phyloP scores from a whole-genome alignment of 2,888 invertebrate species.

The Latrodectus hesperus region DNA sequence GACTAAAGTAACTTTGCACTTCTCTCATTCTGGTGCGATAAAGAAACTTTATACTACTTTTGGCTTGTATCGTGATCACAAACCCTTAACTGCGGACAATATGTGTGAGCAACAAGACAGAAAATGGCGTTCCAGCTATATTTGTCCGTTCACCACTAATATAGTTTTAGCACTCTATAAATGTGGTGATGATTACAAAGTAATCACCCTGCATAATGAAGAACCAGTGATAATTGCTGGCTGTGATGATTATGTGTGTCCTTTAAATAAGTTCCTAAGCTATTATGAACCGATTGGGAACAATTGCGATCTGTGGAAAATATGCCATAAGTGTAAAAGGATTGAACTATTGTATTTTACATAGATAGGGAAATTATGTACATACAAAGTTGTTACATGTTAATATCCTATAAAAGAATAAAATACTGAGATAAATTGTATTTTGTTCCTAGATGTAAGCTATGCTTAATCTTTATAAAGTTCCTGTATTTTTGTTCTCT shows the following conservation, averaged over 20 bases:
- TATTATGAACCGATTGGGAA: slow-evolving; percentile 44
- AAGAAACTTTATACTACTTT: slow-evolving; percentile 71
- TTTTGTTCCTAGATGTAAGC: too few relatives aligned
- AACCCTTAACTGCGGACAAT: slow-evolving; percentile 73
- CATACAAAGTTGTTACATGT: slow-evolving; percentile 44
- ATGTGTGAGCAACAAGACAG: slow-evolving; percentile 72
- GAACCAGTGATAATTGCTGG: slow-evolving; percentile 63
- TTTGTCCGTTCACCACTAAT: slow-evolving; percentile 75
- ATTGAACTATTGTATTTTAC: neutral
- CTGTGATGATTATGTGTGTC: slow-evolving; percentile 62
- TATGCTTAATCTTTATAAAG: too few relatives aligned
- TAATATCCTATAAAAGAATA: too few relatives aligned
- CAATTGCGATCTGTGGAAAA: slow-evolving; percentile 58
- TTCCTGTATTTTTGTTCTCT: too few relatives aligned
- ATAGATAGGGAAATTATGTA: too few relatives aligned
- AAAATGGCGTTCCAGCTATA: slow-evolving; percentile 74
- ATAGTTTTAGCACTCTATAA: slow-evolving; percentile 74
- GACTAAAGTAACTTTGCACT: slow-evolving; percentile 61
- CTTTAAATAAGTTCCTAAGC: slow-evolving; percentile 59
- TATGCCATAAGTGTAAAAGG: slow-evolving; percentile 63
- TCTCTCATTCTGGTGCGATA: slow-evolving; percentile 70
- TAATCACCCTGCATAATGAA: slow-evolving; percentile 69
- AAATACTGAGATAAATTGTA: too few relatives aligned
- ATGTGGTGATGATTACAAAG: slow-evolving; percentile 71
- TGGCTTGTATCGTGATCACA: slow-evolving; percentile 74